These are phyloP conservation scores for Drosophila lowei DNA, from an alignment of 1,140 invertebrate genomes.

Conservation along the genomic window DNA sequence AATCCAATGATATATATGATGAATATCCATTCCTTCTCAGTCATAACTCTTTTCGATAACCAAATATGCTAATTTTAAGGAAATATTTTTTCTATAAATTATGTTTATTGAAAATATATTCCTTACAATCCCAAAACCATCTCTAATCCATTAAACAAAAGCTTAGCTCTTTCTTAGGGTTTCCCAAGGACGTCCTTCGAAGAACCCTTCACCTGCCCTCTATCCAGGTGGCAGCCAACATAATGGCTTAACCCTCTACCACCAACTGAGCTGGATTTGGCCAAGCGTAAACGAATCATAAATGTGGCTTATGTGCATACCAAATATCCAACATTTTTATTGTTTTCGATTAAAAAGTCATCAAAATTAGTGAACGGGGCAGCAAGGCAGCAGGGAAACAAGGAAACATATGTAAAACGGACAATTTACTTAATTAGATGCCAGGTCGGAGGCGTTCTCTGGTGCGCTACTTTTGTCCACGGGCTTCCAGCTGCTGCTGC, in stretches of 20 bases:
- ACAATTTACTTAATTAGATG: slow-evolving; percentile 80
- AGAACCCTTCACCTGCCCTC: slow-evolving; percentile 30
- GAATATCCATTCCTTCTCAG: no score
- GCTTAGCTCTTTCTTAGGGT: background rate
- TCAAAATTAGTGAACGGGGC: slow-evolving; percentile 49
- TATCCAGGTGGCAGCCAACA: slow-evolving; percentile 23
- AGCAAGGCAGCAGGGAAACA: slow-evolving; percentile 1
- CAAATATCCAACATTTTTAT: slow-evolving; percentile 62
- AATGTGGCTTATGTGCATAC: slow-evolving; percentile 57
- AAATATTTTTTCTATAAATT: no score
- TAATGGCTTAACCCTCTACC: slow-evolving; percentile 7
- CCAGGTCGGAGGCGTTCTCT: slow-evolving; percentile 59
- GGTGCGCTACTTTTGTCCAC: slow-evolving; percentile 68
- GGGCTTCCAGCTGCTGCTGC: slow-evolving; percentile 23
- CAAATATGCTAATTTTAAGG: no score
- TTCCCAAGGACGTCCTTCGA: background rate
- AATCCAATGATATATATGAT: no score
- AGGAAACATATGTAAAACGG: slow-evolving; percentile 75
- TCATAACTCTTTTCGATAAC: no score
- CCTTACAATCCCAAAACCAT: background rate
- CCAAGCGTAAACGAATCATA: slow-evolving; percentile 70
- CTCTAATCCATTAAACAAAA: background rate
- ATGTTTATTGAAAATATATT: no score
- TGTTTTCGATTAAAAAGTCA: slow-evolving; percentile 79
- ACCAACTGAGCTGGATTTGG: slow-evolving; percentile 38